These are phyloP conservation scores for Agapostemon virescens DNA, from an alignment of 2,888 invertebrate species.

Conservation along the genomic window DNA sequence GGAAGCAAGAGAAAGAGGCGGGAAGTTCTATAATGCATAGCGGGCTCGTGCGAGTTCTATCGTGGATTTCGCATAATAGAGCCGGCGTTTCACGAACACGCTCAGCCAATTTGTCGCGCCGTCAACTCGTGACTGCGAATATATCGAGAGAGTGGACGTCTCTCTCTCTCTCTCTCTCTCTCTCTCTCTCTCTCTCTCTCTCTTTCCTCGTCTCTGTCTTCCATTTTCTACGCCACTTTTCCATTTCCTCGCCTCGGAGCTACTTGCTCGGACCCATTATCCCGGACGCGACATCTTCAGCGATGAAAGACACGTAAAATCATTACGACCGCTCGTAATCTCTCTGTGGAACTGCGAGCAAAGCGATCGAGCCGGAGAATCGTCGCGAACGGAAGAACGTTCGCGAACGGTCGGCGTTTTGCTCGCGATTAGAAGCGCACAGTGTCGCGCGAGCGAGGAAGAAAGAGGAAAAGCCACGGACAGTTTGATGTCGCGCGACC, in stretches of 20 bases:
- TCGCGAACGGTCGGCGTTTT: neutral
- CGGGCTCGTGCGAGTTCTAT: conserved; percentile 68
- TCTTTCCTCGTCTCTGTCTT: no score
- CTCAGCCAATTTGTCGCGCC: conserved; percentile 74
- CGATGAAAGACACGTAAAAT: neutral
- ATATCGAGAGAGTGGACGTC: conserved; percentile 51
- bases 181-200: neutral
- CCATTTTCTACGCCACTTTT: conserved; percentile 23
- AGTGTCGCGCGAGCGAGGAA: conserved; percentile 8
- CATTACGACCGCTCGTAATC: neutral
- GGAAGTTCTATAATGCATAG: conserved; percentile 58
- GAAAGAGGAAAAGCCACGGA: conserved; percentile 12
- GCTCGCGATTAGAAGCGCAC: neutral
- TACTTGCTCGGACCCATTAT: conserved; percentile 31
- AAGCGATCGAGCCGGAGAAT: neutral
- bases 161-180: neutral
- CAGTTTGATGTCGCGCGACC: neutral
- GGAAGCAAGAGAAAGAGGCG: conserved; percentile 31
- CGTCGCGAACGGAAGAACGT: neutral
- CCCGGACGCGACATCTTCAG: neutral
- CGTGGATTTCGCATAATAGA: conserved; percentile 73
- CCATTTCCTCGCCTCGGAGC: conserved; percentile 30
- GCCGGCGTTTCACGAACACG: conserved; percentile 73
- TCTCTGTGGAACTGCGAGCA: neutral
- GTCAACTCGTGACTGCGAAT: conserved; percentile 70